Evolutionary conservation across 2,888 invertebrate genomes (phyloP).

Genomic region (Deilephila elpenor): DNA sequence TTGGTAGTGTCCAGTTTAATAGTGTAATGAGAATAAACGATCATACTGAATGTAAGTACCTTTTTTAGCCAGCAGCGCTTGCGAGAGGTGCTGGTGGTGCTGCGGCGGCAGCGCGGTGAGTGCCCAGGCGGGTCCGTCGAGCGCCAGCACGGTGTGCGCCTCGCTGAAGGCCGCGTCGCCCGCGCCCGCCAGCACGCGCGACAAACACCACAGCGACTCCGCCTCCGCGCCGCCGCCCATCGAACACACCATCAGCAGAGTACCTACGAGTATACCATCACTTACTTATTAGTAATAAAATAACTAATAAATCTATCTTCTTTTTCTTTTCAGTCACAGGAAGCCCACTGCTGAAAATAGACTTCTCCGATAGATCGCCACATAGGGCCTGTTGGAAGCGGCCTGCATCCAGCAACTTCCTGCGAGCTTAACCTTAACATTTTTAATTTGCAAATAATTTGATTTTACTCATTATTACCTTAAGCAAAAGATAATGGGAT

Average conservation of each 20-base stretch:
- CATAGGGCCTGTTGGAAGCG: too few relatives aligned
- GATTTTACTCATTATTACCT: too few relatives aligned
- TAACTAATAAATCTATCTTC: too few relatives aligned
- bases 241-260: conserved; percentile 80
- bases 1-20: background rate
- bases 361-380: too few relatives aligned
- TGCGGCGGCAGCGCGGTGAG: conserved; percentile 79
- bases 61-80: conserved; percentile 66
- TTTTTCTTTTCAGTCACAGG: too few relatives aligned
- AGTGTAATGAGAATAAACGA: background rate
- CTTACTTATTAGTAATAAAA: too few relatives aligned
- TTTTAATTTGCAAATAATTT: too few relatives aligned
- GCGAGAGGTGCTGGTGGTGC: conserved; percentile 64
- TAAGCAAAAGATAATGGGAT: too few relatives aligned
- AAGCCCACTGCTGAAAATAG: too few relatives aligned
- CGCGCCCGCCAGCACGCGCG: conserved; percentile 87
- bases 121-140: conserved; percentile 89
- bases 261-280: conserved; percentile 65
- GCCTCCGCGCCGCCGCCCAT: conserved; percentile 76
- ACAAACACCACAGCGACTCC: conserved; percentile 80
- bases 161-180: conserved; percentile 51
- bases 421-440: background rate
- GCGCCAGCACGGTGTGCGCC: conserved; percentile 51
- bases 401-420: too few relatives aligned
- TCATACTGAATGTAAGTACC: conserved; percentile 59